Percentiles rank a stretch among this genome's conserved stretches.
Conservation (phyloP, 1,140 invertebrate genomes). For the Archivesica marissinica region DNA sequence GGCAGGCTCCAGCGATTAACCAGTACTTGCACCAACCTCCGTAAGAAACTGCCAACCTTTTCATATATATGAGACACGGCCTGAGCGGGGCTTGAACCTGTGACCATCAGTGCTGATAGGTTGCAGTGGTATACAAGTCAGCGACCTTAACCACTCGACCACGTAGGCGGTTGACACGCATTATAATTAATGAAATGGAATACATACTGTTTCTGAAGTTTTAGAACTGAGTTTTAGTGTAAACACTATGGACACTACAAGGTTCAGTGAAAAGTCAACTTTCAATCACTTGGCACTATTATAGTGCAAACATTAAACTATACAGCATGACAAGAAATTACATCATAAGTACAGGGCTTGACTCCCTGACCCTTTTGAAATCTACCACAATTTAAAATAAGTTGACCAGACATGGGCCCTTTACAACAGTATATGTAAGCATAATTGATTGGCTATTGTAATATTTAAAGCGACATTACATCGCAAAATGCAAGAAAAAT, state of each 20-base stretch:
- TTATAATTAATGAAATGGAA: constrained; percentile 2
- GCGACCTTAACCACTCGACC: no score
- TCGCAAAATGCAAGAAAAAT: no score
- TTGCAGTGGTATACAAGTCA: no score
- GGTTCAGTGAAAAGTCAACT: background rate
- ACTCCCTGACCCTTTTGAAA: constrained; percentile 21
- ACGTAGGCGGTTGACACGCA: no score
- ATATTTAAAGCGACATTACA: no score
- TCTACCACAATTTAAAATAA: constrained; percentile 17
- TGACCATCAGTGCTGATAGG: no score
- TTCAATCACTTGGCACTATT: background rate
- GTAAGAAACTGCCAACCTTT: no score
- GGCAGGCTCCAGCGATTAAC: no score
- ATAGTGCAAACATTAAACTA: background rate
- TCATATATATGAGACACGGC: no score
- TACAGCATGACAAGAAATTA: background rate
- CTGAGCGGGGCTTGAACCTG: no score
- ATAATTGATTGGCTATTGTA: constrained; percentile 8
- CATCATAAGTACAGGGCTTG: background rate
- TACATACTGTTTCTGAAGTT: constrained; percentile 17
- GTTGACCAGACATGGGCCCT: background rate
- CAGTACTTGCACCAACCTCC: no score
- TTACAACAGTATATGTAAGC: no score
- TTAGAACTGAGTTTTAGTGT: background rate
- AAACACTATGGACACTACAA: background rate